Percentiles rank a stretch among this genome's conserved stretches.
These are phyloP conservation scores for Iphiclides podalirius DNA, from an alignment of 2,888 invertebrate species.

Conservation along the genomic window DNA sequence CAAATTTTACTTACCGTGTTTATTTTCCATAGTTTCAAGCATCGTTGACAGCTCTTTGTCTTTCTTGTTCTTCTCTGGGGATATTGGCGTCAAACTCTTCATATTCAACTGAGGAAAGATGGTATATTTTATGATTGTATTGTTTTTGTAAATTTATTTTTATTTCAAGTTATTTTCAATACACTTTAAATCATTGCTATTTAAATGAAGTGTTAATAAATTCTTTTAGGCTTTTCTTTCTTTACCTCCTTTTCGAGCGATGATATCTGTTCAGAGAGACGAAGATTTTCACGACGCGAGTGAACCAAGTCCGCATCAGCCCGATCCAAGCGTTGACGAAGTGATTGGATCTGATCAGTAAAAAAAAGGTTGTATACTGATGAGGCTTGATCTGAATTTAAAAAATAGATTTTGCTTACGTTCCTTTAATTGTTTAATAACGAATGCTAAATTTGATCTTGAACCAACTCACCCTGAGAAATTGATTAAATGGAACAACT, in stretches of 20 bases:
- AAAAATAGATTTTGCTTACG: not conserved
- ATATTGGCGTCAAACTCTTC: slow-evolving; percentile 79
- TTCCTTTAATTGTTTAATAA: too few relatives aligned
- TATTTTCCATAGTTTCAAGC: slow-evolving; percentile 89
- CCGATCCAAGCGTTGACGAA: slow-evolving; percentile 87
- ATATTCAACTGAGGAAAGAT: slow-evolving; percentile 74
- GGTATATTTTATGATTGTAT: not conserved
- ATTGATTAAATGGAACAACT: too few relatives aligned
- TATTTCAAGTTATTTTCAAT: too few relatives aligned
- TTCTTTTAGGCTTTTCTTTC: too few relatives aligned
- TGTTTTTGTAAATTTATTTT: not conserved
- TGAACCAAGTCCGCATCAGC: slow-evolving; percentile 90
- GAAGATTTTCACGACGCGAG: slow-evolving; percentile 88
- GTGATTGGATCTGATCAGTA: slow-evolving; percentile 82
- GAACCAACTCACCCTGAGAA: too few relatives aligned
- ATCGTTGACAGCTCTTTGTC: slow-evolving; percentile 87
- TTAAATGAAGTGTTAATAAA: too few relatives aligned
- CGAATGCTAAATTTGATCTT: too few relatives aligned
- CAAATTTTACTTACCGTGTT: slow-evolving; percentile 90
- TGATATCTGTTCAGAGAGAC: slow-evolving; percentile 88
- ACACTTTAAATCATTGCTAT: too few relatives aligned
- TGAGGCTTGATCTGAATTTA: not conserved
- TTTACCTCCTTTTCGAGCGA: slow-evolving; percentile 89
- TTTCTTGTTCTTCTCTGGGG: slow-evolving; percentile 81
- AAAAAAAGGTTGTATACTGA: too few relatives aligned